Base-by-base conservation (phyloP, 1,140 invertebrate genomes). In the Papilio aristodemus region DNA sequence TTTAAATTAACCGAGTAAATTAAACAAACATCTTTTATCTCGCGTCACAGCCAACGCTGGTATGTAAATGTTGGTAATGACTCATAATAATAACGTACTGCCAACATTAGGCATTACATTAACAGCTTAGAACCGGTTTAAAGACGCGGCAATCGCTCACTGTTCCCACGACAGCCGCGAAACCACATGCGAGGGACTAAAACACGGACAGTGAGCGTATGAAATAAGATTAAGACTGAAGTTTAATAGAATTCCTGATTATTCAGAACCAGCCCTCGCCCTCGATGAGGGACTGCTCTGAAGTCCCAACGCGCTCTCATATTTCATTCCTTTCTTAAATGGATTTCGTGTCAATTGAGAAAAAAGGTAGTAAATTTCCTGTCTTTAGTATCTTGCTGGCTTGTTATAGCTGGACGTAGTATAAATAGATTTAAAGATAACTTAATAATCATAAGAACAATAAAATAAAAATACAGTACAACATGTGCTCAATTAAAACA, bases 321-420 rank as follows among this genome's bases (percentile, higher is more conserved):
- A 84, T 82, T 81, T 76, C 76, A 81, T 81, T 81, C 79, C 78
- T 68, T 67, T 78, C 74, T 74, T n/a, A 79, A 82, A 84, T 81
- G 77, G 78, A 83, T 86, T 80, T 71, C 74, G 77, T 57, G 74
- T 76, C 67, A 62, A 71, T 70, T 74, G 78, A 69, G 78, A 79
- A 80, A 85, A 79, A 85, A 86, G 17, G 46, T 54, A 19, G 22
- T 0, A 10, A 22, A 22, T 22, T 11, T 22, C 14, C 41, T 54
- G 1, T 22, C 46, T 54, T 54, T 54, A 4, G 17, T 4, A 54
- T 22, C 9, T 22, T 54, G 9, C n/a, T n/a, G n/a, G n/a, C n/a
- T n/a, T n/a, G n/a, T n/a, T n/a, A n/a, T n/a, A n/a, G n/a, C n/a
- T n/a, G n/a, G n/a, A n/a, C n/a, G n/a, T n/a, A n/a, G n/a, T n/a